Percentiles rank a stretch among this genome's conserved stretches.
Evolutionary conservation across 2,113 vertebrate genomes (phyloP).

Genomic region (Capra hircus): DNA sequence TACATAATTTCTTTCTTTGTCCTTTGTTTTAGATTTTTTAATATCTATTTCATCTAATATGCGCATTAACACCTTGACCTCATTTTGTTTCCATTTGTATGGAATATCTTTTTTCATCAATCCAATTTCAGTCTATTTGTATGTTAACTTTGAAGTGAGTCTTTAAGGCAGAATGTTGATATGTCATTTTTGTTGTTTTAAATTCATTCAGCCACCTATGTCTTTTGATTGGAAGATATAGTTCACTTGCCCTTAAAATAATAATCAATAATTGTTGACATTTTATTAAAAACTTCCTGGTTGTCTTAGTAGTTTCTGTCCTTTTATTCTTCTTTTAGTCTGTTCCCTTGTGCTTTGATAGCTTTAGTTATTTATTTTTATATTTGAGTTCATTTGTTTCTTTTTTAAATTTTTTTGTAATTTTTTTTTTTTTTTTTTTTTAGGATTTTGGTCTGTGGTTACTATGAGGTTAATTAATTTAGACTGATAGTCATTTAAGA

Average conservation of each 20-base stretch:
- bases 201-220: neutral
- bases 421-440: neutral
- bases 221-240: neutral
- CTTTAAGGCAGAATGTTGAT: neutral
- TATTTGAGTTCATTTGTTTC: neutral
- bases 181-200: neutral
- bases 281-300: neutral
- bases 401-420: too few relatives aligned
- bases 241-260: neutral
- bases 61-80: accelerated
- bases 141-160: neutral
- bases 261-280: neutral
- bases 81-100: neutral
- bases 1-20: neutral
- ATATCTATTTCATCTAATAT: neutral
- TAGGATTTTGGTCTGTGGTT: neutral
- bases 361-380: neutral
- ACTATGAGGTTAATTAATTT: neutral
- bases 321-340: neutral
- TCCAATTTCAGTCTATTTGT: neutral
- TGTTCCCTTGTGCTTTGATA: neutral
- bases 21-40: neutral
- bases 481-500: neutral
- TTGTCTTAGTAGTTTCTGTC: neutral
- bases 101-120: neutral